Evolutionary conservation across 2,888 invertebrate species (phyloP).

Genomic region (Schizotus pectinicornis): DNA sequence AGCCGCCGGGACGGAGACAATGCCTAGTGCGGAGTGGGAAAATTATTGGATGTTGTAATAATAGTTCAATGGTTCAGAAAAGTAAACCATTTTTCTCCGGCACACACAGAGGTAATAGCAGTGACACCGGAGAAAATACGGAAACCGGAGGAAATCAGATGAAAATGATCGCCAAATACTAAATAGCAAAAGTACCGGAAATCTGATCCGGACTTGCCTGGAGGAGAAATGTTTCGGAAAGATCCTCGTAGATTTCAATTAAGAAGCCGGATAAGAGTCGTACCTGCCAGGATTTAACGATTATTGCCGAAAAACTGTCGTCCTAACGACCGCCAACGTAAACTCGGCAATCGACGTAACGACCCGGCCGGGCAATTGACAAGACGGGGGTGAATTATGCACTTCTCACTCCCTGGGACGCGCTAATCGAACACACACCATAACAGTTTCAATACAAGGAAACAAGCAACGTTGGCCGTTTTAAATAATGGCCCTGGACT

Average conservation of each 20-base stretch:
- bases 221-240: slow-evolving; percentile 47
- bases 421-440: slow-evolving; percentile 29
- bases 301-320: slow-evolving; percentile 46
- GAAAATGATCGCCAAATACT: slow-evolving; percentile 31
- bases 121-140: slow-evolving; percentile 10
- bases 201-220: slow-evolving; percentile 40
- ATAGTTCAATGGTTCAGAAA: slow-evolving; percentile 28
- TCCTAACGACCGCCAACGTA: slow-evolving; percentile 43
- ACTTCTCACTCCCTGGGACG: slow-evolving; percentile 3
- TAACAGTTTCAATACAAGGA: slow-evolving; percentile 11
- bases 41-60: slow-evolving; percentile 10
- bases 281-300: slow-evolving; percentile 50
- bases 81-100: slow-evolving; percentile 23
- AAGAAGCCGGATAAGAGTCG: slow-evolving; percentile 46
- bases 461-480: slow-evolving; percentile 18
- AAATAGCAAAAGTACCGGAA: slow-evolving; percentile 42
- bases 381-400: slow-evolving; percentile 17
- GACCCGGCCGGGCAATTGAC: slow-evolving; percentile 29
- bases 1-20: slow-evolving; percentile 10
- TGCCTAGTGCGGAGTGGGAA: slow-evolving; percentile 10
- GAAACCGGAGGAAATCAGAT: slow-evolving; percentile 32
- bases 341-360: slow-evolving; percentile 44
- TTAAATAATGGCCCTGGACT: slow-evolving; percentile 21
- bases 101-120: slow-evolving; percentile 26
- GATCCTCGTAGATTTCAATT: slow-evolving; percentile 49